Percentiles rank a stretch among this genome's conserved stretches.
These are phyloP conservation scores for Neoniphon sammara DNA, from an alignment of 2,797 vertebrate species.

Conservation along the genomic window DNA sequence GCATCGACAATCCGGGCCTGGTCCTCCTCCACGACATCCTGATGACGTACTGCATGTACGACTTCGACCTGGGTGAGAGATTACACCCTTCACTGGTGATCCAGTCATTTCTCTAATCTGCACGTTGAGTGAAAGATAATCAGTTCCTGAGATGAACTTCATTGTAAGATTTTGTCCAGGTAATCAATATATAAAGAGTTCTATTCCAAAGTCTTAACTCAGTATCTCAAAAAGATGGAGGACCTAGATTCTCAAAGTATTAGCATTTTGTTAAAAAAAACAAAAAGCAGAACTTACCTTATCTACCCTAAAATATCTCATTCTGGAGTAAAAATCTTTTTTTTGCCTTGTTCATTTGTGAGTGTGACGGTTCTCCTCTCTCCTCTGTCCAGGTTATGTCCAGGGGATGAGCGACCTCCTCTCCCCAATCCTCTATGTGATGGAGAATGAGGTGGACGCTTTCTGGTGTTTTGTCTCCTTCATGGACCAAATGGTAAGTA, in stretches of 20 bases:
- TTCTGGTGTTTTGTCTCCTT: slow-evolving; percentile 97
- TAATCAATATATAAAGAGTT: not conserved
- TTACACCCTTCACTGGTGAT: not conserved
- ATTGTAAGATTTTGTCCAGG: too few species aligned
- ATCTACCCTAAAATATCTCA: too few species aligned
- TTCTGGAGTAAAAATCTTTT: too few species aligned
- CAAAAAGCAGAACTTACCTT: too few species aligned
- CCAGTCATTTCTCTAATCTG: not conserved
- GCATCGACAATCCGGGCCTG: slow-evolving; percentile 92
- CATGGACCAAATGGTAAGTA: slow-evolving; percentile 95
- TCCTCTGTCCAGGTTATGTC: slow-evolving; percentile 87
- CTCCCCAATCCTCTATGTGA: slow-evolving; percentile 93
- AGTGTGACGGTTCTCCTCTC: not conserved
- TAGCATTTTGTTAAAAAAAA: too few species aligned
- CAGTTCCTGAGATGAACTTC: too few species aligned
- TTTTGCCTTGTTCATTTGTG: not conserved
- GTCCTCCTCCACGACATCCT: slow-evolving; percentile 96
- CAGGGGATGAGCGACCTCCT: slow-evolving; percentile 98
- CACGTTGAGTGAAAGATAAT: too few species aligned
- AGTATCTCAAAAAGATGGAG: not conserved
- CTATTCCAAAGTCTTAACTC: not conserved
- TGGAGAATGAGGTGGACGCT: slow-evolving; percentile 97
- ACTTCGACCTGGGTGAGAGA: slow-evolving; percentile 95
- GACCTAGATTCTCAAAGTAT: not conserved
- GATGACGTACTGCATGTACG: slow-evolving; percentile 99